Conservation (phyloP, 64 coral and sea anemone genomes). For the Stichodactyla mertensii region DNA sequence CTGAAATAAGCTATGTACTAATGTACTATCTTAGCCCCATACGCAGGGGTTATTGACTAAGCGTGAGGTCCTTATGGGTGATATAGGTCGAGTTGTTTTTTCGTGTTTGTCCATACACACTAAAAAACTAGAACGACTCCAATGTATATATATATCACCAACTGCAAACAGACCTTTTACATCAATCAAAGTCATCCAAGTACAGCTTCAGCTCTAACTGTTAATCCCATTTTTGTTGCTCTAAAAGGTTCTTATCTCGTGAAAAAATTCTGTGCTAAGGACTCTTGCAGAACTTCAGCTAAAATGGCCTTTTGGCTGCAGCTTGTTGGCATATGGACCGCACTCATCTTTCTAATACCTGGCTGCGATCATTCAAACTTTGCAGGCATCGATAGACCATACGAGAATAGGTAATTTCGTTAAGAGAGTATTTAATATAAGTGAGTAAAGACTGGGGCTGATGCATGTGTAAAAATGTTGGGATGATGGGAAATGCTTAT, state of each 20-base stretch:
- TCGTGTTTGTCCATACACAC: too few relatives aligned
- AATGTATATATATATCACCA: background rate
- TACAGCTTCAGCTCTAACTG: background rate
- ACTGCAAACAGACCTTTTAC: background rate
- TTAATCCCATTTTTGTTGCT: background rate
- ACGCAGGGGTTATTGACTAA: too few relatives aligned
- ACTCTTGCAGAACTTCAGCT: constrained; percentile 43
- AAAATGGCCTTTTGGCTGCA: constrained; percentile 37
- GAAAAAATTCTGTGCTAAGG: constrained; percentile 31
- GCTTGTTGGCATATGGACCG: background rate
- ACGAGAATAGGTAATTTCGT: constrained; percentile 38
- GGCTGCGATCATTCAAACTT: constrained; percentile 40
- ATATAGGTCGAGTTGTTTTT: too few relatives aligned
- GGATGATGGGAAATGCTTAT: too few relatives aligned
- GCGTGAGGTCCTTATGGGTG: too few relatives aligned
- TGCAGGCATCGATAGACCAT: constrained; percentile 30
- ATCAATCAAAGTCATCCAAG: background rate
- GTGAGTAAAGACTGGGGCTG: background rate
- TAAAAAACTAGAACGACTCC: too few relatives aligned
- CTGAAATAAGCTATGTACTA: too few relatives aligned
- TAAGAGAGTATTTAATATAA: background rate
- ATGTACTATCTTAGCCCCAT: too few relatives aligned
- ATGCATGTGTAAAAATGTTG: too few relatives aligned
- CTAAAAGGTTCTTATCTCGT: constrained; percentile 36
- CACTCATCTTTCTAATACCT: constrained; percentile 38